Base-by-base conservation (phyloP, 1,140 invertebrate genomes). In the Solenopsis invicta region DNA sequence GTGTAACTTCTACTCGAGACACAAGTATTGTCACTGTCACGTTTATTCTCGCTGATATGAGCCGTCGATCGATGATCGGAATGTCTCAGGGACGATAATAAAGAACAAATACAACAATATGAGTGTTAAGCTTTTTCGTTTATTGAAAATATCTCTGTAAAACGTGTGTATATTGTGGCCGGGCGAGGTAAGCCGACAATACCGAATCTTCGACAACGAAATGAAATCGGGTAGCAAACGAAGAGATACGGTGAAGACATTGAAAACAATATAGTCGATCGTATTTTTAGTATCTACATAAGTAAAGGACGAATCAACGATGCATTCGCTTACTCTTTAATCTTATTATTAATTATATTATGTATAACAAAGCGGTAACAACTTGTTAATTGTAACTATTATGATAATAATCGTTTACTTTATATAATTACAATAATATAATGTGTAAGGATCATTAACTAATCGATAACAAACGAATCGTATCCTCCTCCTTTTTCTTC, bases 301-400 rank as follows among this genome's bases (percentile, higher is more conserved):
- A 93, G 91, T 93, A 94, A 92, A 94, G 91, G 89, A 93, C 93
- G 89, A 94, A 94, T 94, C 90, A 94, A 94, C 90, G 92, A 94
- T 93, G 93, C 89, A 92, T 92, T 92, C 41, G 64, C 91, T 94
- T 93, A 92, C 89, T 92, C 89, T 92, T 93, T 94, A 93, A 94
- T 94, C 90, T 93, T 94, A 93, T 87, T 94, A 94, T 94, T 94
- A 94, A 94, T 94, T 94, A 94, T 94, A 94, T 94, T 92, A 93
- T 94, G 93, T 94, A 94, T 94, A 94, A 94, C 93, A 94, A 94
- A 94, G 94, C 94, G 93, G 93, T 94, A 94, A 94, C 93, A 94
- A 94, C 93, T 94, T 94, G 93, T 94, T 94, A 93, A 94, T 94
- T 94, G 92, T 94, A 94, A 93, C 93, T 94, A 94, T 94, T 94